A percentile compares a stretch with the other conserved stretches of the same genome.
Evolutionary conservation across 2,888 invertebrate species (phyloP).

Genomic region (Eurytoma adleriae): DNA sequence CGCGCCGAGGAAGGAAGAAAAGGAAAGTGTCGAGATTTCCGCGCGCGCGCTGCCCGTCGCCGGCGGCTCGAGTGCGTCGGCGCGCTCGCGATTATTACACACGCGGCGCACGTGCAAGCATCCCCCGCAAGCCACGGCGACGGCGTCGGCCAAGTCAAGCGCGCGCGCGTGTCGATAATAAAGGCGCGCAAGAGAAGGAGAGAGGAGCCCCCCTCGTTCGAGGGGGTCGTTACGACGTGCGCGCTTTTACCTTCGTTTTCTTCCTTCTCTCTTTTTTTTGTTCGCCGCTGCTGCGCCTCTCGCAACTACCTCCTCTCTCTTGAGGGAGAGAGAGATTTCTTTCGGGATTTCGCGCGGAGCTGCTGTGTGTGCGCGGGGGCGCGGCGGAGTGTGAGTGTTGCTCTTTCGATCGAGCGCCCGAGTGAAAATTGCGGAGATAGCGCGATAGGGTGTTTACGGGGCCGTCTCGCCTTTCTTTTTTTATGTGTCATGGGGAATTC

Average conservation of each 20-base stretch:
- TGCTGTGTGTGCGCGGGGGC: too few species aligned
- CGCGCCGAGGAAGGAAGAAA: conserved; percentile 9
- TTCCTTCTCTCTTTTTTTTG: conserved; percentile 39
- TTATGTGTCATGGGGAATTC: too few species aligned
- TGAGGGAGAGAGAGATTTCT: conserved; percentile 12
- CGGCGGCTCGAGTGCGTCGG: conserved; percentile 6
- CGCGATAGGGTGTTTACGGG: too few species aligned
- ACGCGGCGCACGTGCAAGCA: conserved; percentile 34
- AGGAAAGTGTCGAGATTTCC: conserved; percentile 44
- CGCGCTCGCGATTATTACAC: conserved; percentile 43
- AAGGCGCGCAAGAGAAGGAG: conserved; percentile 16
- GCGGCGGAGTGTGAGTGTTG: neutral
- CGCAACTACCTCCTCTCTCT: conserved; percentile 1
- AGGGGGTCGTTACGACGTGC: conserved; percentile 46
- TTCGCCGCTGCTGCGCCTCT: conserved; percentile 14
- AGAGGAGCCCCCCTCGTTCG: conserved; percentile 15
- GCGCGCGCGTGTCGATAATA: conserved; percentile 53
- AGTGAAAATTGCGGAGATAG: conserved; percentile 4
- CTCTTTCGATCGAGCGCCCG: conserved; percentile 26
- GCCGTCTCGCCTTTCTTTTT: too few species aligned
- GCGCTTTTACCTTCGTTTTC: conserved; percentile 37
- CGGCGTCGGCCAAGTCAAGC: conserved; percentile 21
- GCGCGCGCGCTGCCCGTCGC: neutral
- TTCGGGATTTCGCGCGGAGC: neutral
- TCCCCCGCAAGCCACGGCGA: neutral